Percentiles rank a stretch among this genome's conserved stretches.
phyloP scores from a whole-genome alignment of 1,140 invertebrate genomes.

The Pantala flavescens region DNA sequence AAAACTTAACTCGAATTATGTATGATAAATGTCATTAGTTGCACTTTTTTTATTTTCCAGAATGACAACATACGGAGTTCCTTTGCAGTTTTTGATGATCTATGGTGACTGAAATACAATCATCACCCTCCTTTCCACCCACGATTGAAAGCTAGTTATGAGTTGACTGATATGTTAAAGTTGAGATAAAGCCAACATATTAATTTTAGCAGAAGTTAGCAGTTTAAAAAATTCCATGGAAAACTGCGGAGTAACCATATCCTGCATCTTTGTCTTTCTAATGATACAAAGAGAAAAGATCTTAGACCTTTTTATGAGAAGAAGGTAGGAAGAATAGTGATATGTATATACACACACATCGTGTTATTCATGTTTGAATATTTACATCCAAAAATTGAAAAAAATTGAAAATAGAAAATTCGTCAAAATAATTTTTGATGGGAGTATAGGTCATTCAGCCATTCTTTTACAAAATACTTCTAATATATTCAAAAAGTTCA shows the following conservation, averaged over 20 bases:
- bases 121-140: background rate
- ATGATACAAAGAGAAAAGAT: background rate
- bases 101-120: background rate
- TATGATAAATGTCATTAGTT: background rate
- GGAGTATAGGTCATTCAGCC: no score
- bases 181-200: background rate
- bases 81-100: constrained; percentile 14
- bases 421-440: no score
- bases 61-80: constrained; percentile 12
- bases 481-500: background rate
- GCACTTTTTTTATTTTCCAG: background rate
- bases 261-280: background rate
- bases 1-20: no score
- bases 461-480: background rate
- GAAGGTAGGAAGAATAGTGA: background rate
- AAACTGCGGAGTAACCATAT: background rate
- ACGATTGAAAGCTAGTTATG: background rate
- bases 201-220: background rate
- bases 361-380: no score
- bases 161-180: background rate
- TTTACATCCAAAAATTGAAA: no score
- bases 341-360: background rate
- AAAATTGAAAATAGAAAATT: no score
- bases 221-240: background rate
- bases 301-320: background rate